These are phyloP conservation scores for Orycteropus afer DNA, from an alignment of 2,113 vertebrate genomes.

Conservation along the genomic window DNA sequence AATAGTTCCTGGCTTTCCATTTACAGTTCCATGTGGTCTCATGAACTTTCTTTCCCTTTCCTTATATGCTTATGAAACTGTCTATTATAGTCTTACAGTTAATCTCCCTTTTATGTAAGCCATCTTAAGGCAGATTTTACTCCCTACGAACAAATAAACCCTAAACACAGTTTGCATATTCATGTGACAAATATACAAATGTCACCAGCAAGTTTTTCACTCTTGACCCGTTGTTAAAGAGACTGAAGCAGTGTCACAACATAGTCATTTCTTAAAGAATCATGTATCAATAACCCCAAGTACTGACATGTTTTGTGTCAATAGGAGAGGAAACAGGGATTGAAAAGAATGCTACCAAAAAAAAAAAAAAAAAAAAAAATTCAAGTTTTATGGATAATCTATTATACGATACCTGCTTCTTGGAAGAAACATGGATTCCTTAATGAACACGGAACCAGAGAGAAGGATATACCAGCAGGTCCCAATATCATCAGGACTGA, in stretches of 20 bases:
- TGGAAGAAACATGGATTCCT: slow-evolving; percentile 99
- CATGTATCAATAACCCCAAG: not conserved
- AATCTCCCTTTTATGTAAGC: not conserved
- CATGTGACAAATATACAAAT: not conserved
- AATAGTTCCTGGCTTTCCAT: not conserved
- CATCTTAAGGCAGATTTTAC: not conserved
- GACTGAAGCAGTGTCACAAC: not conserved
- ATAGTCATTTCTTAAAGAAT: not conserved
- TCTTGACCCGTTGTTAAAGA: not conserved
- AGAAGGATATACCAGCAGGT: slow-evolving; percentile 99
- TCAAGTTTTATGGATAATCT: not conserved
- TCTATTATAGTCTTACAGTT: not conserved
- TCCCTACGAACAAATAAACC: not conserved
- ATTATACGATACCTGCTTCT: slow-evolving; percentile 94
- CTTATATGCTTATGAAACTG: not conserved
- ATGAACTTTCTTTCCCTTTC: not conserved
- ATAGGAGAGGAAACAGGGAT: not conserved
- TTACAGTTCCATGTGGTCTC: not conserved
- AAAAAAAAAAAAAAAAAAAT: slow-evolving; percentile 4
- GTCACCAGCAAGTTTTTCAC: not conserved
- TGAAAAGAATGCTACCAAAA: no score
- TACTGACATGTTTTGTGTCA: not conserved
- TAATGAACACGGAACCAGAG: slow-evolving; percentile 99
- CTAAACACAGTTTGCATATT: not conserved
- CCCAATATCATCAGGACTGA: slow-evolving; percentile 95